Evolutionary conservation across 2,888 invertebrate species (phyloP).

Genomic region (Trissonchulus latispiculum): DNA sequence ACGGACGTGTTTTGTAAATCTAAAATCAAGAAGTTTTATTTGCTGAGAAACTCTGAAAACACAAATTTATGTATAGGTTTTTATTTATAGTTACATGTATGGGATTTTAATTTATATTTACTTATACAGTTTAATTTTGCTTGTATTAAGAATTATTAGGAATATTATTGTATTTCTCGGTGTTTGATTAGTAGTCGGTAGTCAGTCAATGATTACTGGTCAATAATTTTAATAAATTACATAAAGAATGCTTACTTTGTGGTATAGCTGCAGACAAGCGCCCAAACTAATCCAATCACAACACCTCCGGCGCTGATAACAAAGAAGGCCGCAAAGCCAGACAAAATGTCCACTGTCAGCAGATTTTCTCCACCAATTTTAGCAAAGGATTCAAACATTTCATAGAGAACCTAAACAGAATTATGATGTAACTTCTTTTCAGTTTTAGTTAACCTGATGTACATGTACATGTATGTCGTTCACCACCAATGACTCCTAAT

Average conservation of each 20-base stretch:
- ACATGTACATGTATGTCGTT: too few species aligned
- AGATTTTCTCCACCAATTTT: slow-evolving; percentile 21
- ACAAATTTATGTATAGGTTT: too few species aligned
- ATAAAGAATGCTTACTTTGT: slow-evolving; percentile 16
- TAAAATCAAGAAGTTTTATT: slow-evolving; percentile 26
- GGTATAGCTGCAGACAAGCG: slow-evolving; percentile 18
- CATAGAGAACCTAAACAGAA: slow-evolving; percentile 37
- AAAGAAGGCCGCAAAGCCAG: slow-evolving; percentile 24
- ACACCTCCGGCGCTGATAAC: slow-evolving; percentile 23
- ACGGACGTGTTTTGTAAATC: slow-evolving; percentile 85
- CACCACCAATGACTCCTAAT: neutral
- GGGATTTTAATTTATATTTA: too few species aligned
- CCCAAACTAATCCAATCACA: slow-evolving; percentile 22
- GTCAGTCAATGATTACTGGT: too few species aligned
- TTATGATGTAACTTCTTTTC: too few species aligned
- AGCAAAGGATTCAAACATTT: slow-evolving; percentile 24
- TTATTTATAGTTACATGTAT: too few species aligned
- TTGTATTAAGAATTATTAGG: too few species aligned
- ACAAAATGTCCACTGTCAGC: slow-evolving; percentile 14
- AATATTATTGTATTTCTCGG: too few species aligned
- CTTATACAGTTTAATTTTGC: too few species aligned
- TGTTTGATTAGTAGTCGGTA: too few species aligned
- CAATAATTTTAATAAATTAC: neutral
- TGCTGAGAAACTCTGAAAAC: too few species aligned
- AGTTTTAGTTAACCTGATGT: neutral